phyloP scores from a whole-genome alignment of 2,888 invertebrate species.

The Lasioglossum zephyrum region DNA sequence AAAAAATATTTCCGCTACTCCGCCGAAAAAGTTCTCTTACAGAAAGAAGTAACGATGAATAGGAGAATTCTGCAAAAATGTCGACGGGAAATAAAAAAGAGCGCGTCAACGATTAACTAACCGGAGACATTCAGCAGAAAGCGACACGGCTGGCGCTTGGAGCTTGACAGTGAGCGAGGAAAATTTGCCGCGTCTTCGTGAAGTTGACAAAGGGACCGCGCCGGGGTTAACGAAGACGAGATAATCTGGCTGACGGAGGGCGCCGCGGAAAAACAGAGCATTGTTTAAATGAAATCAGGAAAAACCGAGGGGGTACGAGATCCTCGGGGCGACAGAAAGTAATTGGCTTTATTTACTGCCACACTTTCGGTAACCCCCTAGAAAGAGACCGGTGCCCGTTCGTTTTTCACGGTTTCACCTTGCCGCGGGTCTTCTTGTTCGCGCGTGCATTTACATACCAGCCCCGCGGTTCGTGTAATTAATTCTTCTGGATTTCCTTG shows the following conservation, averaged over 20 bases:
- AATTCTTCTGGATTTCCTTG: conserved; percentile 28
- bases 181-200: background rate
- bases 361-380: conserved; percentile 25
- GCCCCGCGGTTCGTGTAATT: conserved; percentile 22
- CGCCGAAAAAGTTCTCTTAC: too few species aligned
- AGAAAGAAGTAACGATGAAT: too few species aligned
- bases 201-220: background rate
- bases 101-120: background rate
- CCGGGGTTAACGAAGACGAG: conserved; percentile 29
- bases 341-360: conserved; percentile 50
- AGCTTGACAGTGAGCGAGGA: background rate
- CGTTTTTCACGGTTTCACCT: conserved; percentile 19
- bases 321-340: conserved; percentile 40
- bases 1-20: background rate
- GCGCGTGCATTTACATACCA: conserved; percentile 7
- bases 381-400: conserved; percentile 20
- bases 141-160: background rate
- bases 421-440: background rate
- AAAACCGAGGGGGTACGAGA: conserved; percentile 32
- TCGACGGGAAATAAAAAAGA: too few species aligned
- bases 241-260: conserved; percentile 40
- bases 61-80: too few species aligned
- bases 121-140: background rate
- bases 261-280: conserved; percentile 19
- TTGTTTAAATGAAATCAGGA: conserved; percentile 56